Conservation (phyloP, 2,888 invertebrate species). For the Smittia aterrima region DNA sequence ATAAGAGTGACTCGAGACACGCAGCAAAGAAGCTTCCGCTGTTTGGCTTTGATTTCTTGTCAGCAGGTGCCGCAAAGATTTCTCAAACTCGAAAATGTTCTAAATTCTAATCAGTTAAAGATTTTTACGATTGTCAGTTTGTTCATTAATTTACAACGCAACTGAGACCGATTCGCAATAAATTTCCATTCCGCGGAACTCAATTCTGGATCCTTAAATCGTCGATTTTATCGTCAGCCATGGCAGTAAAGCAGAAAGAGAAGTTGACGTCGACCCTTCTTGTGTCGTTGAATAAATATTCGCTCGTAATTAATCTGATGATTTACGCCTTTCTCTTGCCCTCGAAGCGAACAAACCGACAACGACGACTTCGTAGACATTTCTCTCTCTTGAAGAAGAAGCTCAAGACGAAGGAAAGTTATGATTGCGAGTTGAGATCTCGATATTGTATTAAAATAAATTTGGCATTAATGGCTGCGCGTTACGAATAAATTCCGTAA, state of each 20-base stretch:
- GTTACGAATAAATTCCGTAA: slow-evolving; percentile 21
- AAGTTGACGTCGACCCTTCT: slow-evolving; percentile 6
- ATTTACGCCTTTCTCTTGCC: slow-evolving; percentile 23
- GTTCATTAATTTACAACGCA: neutral
- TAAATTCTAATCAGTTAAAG: neutral
- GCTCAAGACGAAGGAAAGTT: neutral
- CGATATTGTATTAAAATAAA: slow-evolving; percentile 27
- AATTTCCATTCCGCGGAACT: neutral
- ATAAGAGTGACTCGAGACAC: neutral
- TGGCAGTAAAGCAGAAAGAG: neutral
- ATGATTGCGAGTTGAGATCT: slow-evolving; percentile 29
- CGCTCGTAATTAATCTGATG: slow-evolving; percentile 24
- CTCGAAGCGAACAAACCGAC: neutral
- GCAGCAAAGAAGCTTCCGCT: too few species aligned
- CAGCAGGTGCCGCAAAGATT: neutral
- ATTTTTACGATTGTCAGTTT: neutral
- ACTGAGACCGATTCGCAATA: slow-evolving; percentile 20
- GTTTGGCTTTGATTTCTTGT: neutral
- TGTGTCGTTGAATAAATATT: neutral
- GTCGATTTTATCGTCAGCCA: neutral
- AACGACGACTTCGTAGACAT: neutral
- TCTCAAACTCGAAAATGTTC: too few species aligned
- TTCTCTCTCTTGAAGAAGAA: neutral
- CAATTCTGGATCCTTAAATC: neutral
- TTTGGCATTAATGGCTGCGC: slow-evolving; percentile 32